Percentiles rank a stretch among this genome's conserved stretches.
Conservation (phyloP, 2,888 invertebrate species). For the Andrena camellia region DNA sequence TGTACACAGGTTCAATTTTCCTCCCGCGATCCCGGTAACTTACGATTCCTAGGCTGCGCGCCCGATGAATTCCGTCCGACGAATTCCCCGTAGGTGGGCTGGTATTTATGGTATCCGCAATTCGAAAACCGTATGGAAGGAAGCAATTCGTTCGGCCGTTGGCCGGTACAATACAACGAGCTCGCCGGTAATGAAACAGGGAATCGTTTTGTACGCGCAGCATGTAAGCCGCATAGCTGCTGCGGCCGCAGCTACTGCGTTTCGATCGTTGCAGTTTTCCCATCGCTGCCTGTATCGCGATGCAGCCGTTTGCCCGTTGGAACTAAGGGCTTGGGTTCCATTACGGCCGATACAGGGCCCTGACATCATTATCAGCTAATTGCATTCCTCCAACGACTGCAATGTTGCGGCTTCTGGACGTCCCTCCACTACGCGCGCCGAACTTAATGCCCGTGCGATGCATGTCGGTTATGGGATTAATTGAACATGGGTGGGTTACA, state of each 20-base stretch:
- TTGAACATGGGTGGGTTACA: background rate
- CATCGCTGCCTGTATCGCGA: background rate
- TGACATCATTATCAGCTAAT: conserved; percentile 54
- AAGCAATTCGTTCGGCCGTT: conserved; percentile 67
- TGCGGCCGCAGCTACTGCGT: conserved; percentile 6
- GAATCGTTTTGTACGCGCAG: conserved; percentile 43
- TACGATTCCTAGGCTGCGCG: conserved; percentile 45
- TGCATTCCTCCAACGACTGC: conserved; percentile 41
- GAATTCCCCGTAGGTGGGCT: conserved; percentile 60
- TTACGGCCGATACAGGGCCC: conserved; percentile 19
- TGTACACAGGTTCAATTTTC: conserved; percentile 60
- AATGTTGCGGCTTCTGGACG: conserved; percentile 32
- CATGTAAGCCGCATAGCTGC: conserved; percentile 20
- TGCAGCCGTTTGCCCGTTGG: background rate
- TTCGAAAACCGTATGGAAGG: conserved; percentile 67
- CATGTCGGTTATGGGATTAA: conserved; percentile 24
- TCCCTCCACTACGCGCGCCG: conserved; percentile 38
- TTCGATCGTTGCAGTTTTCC: conserved; percentile 10
- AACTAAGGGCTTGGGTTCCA: conserved; percentile 12
- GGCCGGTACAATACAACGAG: conserved; percentile 59
- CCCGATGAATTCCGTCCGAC: conserved; percentile 57
- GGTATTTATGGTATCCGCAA: conserved; percentile 70
- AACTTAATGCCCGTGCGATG: conserved; percentile 35
- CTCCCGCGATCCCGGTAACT: conserved; percentile 60
- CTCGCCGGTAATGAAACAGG: conserved; percentile 54